Conservation (phyloP, 2,113 vertebrate genomes). For the Connochaetes taurinus region DNA sequence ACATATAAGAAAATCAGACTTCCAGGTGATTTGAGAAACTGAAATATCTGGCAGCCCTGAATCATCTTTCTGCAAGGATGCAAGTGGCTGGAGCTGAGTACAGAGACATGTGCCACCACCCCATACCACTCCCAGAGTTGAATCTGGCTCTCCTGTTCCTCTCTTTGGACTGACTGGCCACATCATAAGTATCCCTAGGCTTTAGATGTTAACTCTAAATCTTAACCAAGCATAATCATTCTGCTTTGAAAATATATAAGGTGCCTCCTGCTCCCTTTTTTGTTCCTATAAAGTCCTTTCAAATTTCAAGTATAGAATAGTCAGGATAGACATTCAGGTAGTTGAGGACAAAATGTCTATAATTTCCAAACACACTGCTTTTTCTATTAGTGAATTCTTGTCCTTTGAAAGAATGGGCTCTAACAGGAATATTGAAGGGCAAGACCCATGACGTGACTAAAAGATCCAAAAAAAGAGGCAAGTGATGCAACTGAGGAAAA, state of each 20-base stretch:
- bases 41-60: background rate
- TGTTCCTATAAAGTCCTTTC: constrained; percentile 18
- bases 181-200: background rate
- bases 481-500: background rate
- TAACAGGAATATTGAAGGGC: background rate
- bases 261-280: background rate
- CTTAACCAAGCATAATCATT: background rate
- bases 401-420: constrained; percentile 14
- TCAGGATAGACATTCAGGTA: background rate
- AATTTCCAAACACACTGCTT: background rate
- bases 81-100: background rate
- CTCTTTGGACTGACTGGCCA: background rate
- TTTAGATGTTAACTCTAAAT: background rate
- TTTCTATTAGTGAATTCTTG: background rate
- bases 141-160: background rate
- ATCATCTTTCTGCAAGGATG: background rate
- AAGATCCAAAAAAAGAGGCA: background rate
- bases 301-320: background rate
- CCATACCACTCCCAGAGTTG: background rate
- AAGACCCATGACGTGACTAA: background rate
- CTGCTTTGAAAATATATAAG: background rate
- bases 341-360: background rate
- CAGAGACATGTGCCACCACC: rapidly evolving
- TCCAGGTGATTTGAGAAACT: background rate
- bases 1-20: background rate